These are phyloP conservation scores for Psylliodes chrysocephalus DNA, from an alignment of 2,888 invertebrate genomes.

Conservation along the genomic window DNA sequence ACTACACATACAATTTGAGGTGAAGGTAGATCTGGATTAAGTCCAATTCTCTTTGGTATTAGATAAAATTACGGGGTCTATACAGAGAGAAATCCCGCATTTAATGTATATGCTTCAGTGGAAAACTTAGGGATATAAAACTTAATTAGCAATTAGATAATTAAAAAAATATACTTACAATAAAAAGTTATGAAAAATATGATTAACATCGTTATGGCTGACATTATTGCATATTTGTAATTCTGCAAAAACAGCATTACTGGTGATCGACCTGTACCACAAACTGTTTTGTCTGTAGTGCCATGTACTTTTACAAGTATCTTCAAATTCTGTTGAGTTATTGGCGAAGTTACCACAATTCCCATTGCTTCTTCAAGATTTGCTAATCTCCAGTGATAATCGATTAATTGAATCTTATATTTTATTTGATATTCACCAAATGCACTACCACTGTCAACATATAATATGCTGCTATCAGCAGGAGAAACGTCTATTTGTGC, in stretches of 20 bases:
- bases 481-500: constrained; percentile 65
- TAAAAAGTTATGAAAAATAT: constrained; percentile 60
- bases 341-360: constrained; percentile 54
- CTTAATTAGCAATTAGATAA: not conserved
- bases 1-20: too few relatives aligned
- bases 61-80: too few relatives aligned
- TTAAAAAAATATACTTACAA: constrained; percentile 51
- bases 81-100: too few relatives aligned
- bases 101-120: too few relatives aligned
- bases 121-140: too few relatives aligned
- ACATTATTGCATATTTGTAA: constrained; percentile 52
- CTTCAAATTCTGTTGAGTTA: constrained; percentile 57
- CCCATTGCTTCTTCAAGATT: constrained; percentile 59
- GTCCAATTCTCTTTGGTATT: too few relatives aligned
- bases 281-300: constrained; percentile 43
- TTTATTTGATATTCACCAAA: constrained; percentile 48
- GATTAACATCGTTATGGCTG: constrained; percentile 53
- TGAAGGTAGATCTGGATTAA: too few relatives aligned
- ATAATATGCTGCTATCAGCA: constrained; percentile 57
- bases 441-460: constrained; percentile 49
- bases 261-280: constrained; percentile 46
- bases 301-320: constrained; percentile 51
- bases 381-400: constrained; percentile 62
- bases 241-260: constrained; percentile 47
- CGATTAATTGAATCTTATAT: constrained; percentile 57